Conservation (phyloP, 2,888 invertebrate species). For the Clistopyga incitator region DNA sequence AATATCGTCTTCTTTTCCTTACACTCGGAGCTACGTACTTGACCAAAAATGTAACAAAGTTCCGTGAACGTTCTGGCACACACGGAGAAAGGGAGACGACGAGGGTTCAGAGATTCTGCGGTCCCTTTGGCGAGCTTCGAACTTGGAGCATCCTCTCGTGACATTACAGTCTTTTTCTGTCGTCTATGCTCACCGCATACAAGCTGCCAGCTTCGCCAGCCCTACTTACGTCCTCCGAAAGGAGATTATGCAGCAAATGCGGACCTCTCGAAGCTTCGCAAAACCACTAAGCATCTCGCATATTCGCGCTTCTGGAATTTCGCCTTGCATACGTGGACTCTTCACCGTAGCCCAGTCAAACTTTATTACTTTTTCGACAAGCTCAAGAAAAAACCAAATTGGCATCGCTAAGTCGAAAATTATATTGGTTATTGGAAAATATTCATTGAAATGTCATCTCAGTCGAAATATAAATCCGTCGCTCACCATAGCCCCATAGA, state of each 20-base stretch:
- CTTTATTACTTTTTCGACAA: background rate
- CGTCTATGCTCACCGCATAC: slow-evolving; percentile 50
- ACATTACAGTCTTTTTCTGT: slow-evolving; percentile 66
- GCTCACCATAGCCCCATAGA: no score
- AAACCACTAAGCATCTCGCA: slow-evolving; percentile 66
- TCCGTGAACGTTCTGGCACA: slow-evolving; percentile 74
- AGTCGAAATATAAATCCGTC: no score
- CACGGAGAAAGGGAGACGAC: slow-evolving; percentile 53
- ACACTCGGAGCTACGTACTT: slow-evolving; percentile 71
- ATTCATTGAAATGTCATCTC: no score
- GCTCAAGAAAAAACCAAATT: background rate
- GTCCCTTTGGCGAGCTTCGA: slow-evolving; percentile 79
- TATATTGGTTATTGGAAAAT: no score
- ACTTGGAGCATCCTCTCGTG: slow-evolving; percentile 54
- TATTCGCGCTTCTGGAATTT: slow-evolving; percentile 58
- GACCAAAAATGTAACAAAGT: slow-evolving; percentile 83
- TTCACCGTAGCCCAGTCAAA: background rate
- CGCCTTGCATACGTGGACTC: background rate
- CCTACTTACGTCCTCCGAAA: slow-evolving; percentile 57
- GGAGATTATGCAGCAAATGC: slow-evolving; percentile 75
- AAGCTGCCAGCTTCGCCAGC: slow-evolving; percentile 51
- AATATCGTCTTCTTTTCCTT: slow-evolving; percentile 63
- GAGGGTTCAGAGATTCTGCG: slow-evolving; percentile 79
- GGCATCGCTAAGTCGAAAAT: no score
- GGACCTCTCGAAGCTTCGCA: slow-evolving; percentile 68